Percentiles rank a stretch among this genome's conserved stretches.
Conservation (phyloP, 2,113 vertebrate species). For the Scalopus aquaticus region DNA sequence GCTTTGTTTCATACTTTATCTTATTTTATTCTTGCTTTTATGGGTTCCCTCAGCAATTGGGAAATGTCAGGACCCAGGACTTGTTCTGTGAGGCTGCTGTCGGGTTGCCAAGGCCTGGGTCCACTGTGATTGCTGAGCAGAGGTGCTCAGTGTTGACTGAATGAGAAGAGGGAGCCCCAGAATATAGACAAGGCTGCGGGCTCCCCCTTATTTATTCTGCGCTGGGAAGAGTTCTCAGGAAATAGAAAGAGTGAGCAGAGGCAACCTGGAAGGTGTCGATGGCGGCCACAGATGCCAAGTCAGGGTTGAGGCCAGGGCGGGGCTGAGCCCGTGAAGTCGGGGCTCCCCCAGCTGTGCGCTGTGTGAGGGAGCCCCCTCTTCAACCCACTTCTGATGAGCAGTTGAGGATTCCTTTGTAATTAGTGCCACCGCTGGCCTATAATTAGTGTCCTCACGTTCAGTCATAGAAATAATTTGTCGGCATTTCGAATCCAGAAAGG, state of each 20-base stretch:
- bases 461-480: slow-evolving; percentile 63
- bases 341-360: not conserved
- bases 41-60: not conserved
- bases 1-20: too few relatives aligned
- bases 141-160: not conserved
- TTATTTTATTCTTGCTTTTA: accelerated
- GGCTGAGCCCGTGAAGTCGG: not conserved
- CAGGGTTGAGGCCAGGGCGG: not conserved
- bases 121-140: not conserved
- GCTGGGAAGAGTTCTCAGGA: not conserved
- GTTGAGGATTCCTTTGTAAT: slow-evolving; percentile 30
- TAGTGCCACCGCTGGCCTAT: not conserved
- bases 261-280: not conserved
- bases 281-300: not conserved
- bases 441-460: slow-evolving; percentile 41
- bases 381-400: not conserved
- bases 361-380: not conserved
- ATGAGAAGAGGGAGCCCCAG: not conserved
- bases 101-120: not conserved
- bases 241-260: not conserved
- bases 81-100: not conserved
- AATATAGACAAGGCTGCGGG: too few relatives aligned
- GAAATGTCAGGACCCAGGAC: accelerated
- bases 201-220: not conserved
- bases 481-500: slow-evolving; percentile 41